Conservation (phyloP, 30 jellyfish, hydroid and myxozoan genomes). For the Hydractinia echinata region DNA sequence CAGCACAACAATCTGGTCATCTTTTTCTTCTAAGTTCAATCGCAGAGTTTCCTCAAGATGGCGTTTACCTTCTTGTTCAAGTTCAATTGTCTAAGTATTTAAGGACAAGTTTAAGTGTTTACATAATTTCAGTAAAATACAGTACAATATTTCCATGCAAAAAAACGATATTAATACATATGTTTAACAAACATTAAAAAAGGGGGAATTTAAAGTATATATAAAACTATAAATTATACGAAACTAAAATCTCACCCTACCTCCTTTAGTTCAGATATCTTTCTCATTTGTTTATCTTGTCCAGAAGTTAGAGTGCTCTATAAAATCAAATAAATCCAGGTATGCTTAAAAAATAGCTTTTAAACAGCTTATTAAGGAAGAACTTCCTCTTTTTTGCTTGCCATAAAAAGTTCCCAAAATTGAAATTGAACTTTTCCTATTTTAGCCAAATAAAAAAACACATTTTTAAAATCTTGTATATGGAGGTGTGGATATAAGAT, state of each 20-base stretch:
- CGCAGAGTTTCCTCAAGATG: constrained; percentile 92
- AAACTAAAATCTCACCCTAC: constrained; percentile 18
- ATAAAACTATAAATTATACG: not conserved
- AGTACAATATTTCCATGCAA: too few species aligned
- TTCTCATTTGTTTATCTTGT: constrained; percentile 84
- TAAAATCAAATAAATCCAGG: not conserved
- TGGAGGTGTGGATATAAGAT: too few species aligned
- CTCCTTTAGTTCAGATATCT: constrained; percentile 83
- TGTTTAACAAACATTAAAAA: not conserved
- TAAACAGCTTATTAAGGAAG: too few species aligned
- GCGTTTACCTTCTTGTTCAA: constrained; percentile 89
- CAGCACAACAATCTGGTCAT: constrained; percentile 67
- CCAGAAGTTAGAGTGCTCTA: constrained; percentile 72
- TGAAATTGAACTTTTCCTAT: too few species aligned
- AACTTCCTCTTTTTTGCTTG: too few species aligned
- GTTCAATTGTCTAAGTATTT: constrained; percentile 59
- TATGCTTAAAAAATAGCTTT: too few species aligned
- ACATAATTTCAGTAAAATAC: not conserved
- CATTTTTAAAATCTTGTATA: too few species aligned
- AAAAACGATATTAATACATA: not conserved
- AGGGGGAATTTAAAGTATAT: too few species aligned
- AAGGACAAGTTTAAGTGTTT: not conserved
- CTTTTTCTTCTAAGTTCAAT: constrained; percentile 78
- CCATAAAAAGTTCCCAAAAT: too few species aligned
- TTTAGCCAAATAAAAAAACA: too few species aligned